Evolutionary conservation across 2,113 vertebrate species (phyloP).

Genomic region (Sapayoa aenigma): DNA sequence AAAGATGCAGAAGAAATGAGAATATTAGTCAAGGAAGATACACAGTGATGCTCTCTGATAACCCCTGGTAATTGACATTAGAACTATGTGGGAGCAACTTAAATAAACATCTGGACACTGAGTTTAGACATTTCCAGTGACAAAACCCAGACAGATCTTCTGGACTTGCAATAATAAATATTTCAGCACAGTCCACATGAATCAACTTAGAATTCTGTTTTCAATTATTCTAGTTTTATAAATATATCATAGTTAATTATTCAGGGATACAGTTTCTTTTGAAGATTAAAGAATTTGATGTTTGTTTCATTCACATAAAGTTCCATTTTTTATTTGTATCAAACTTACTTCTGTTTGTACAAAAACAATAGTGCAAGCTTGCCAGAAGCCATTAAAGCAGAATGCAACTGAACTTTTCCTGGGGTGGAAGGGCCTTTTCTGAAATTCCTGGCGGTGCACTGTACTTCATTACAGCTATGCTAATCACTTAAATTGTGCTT

Average conservation of each 20-base stretch:
- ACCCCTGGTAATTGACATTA: slow-evolving; percentile 88
- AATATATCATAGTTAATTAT: slow-evolving; percentile 92
- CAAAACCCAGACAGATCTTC: slow-evolving; percentile 87
- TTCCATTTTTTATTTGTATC: slow-evolving; percentile 78
- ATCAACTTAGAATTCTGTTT: slow-evolving; percentile 90
- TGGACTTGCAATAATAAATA: slow-evolving; percentile 95
- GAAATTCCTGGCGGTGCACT: slow-evolving; percentile 2
- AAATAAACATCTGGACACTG: slow-evolving; percentile 86
- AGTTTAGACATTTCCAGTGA: slow-evolving; percentile 89
- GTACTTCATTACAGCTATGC: neutral
- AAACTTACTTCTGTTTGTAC: slow-evolving; percentile 75
- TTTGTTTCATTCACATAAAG: slow-evolving; percentile 76
- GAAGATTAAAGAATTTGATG: slow-evolving; percentile 81
- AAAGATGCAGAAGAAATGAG: slow-evolving; percentile 82
- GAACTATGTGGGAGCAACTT: slow-evolving; percentile 85
- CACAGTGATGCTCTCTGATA: slow-evolving; percentile 92
- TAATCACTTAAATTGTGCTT: neutral
- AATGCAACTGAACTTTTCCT: slow-evolving; percentile 62
- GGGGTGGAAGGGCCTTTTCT: slow-evolving; percentile 48
- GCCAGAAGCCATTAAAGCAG: slow-evolving; percentile 74
- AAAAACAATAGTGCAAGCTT: slow-evolving; percentile 74
- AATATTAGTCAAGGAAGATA: slow-evolving; percentile 85
- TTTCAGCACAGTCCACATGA: slow-evolving; percentile 83
- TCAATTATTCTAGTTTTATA: slow-evolving; percentile 94
- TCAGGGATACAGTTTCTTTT: slow-evolving; percentile 85